Evolutionary conservation across 2,888 invertebrate genomes (phyloP).

Genomic region (Incurvaria masculella): DNA sequence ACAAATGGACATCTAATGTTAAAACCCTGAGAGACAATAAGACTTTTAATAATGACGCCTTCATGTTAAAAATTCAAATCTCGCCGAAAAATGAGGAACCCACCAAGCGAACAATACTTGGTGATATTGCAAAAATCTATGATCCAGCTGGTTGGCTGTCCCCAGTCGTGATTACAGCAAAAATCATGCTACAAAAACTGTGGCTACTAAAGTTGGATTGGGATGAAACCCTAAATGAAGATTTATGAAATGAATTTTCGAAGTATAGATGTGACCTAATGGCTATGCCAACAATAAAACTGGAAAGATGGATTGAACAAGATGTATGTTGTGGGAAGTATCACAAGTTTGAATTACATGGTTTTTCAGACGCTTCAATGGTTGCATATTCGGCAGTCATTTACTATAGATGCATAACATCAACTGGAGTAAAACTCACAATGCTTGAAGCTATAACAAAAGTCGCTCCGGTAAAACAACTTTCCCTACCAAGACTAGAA

Average conservation of each 20-base stretch:
- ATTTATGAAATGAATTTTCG: background rate
- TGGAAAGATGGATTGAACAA: background rate
- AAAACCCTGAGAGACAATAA: background rate
- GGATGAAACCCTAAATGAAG: background rate
- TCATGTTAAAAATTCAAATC: background rate
- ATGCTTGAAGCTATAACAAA: background rate
- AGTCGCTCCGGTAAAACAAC: background rate
- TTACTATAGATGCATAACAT: constrained; percentile 11
- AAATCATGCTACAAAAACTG: background rate
- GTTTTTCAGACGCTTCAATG: constrained; percentile 19
- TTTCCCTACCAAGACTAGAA: constrained; percentile 18
- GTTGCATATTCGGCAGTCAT: constrained; percentile 18
- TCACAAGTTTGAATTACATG: constrained; percentile 14
- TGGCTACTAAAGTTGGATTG: background rate
- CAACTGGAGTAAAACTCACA: constrained; percentile 6
- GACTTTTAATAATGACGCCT: background rate
- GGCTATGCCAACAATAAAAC: background rate
- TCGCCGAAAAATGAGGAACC: background rate
- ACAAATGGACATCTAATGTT: background rate
- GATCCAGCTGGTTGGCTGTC: background rate
- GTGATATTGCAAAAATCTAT: background rate
- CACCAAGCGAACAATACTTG: background rate
- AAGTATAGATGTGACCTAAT: background rate
- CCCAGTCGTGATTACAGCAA: background rate
- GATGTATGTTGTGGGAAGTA: constrained; percentile 13